A percentile compares a stretch with the other conserved stretches of the same genome.
phyloP scores from a whole-genome alignment of 2,113 vertebrate species.

The Dicaeum eximium region DNA sequence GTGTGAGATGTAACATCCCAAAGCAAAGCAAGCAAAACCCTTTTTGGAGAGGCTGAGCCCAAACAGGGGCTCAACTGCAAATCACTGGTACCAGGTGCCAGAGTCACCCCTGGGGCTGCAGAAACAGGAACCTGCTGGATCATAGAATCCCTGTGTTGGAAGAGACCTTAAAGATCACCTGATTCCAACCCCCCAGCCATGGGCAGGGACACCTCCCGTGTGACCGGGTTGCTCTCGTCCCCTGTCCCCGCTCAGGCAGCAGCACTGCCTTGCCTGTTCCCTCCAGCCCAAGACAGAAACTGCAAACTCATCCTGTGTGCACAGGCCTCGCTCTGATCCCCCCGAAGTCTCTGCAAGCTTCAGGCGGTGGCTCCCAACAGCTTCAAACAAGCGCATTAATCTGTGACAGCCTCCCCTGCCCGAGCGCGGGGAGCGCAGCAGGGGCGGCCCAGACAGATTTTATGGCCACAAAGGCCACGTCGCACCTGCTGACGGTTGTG shows the following conservation, averaged over 20 bases:
- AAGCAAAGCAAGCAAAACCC: background rate
- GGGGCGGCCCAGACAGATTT: background rate
- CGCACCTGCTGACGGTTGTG: conserved; percentile 55
- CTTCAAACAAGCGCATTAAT: background rate
- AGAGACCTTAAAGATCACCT: background rate
- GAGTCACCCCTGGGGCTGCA: background rate
- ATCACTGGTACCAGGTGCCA: background rate
- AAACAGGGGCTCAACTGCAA: rapidly evolving
- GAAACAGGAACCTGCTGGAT: background rate
- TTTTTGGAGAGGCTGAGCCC: background rate
- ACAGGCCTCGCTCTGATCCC: background rate
- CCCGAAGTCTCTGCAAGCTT: background rate
- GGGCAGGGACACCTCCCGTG: background rate
- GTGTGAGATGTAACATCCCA: background rate
- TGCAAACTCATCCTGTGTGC: background rate
- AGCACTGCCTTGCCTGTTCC: background rate
- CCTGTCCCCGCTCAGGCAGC: background rate
- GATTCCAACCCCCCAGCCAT: background rate
- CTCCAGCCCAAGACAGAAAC: background rate
- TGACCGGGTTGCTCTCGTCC: too few species aligned
- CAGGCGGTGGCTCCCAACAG: background rate
- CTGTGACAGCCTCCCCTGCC: background rate
- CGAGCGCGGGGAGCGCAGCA: background rate
- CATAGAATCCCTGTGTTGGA: background rate
- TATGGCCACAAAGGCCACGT: conserved; percentile 53